Base-by-base conservation (phyloP, 2,113 vertebrate species). In the Machaerirhynchus nigripectus region DNA sequence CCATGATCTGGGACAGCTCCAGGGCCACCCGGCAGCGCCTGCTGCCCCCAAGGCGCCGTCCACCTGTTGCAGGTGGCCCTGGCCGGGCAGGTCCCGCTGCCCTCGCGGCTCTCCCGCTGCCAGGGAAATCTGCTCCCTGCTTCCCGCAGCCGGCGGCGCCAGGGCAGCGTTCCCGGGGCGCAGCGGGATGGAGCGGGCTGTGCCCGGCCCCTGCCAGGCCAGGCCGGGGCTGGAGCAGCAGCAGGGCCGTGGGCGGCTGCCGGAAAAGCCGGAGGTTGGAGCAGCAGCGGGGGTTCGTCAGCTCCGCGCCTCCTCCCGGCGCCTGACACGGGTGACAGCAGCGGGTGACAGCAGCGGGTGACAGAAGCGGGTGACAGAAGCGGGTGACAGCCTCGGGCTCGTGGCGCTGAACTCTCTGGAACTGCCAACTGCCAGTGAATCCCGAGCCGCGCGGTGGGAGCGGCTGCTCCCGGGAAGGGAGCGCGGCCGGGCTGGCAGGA, bases 1-100 rank as follows among this genome's bases (percentile, higher is more conserved):
- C 52, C 23, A 1, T 0, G 0, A 4, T 1, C 24, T 68, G 21
- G 60, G 9, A 0, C 42, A 0, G 22, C 56, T 71, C 42, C 0
- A 11, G 46, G 69, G 14, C 31, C n/a, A 9, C 69, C 10, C 44
- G 3, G 67, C 42, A 6, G 31, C 35, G 0, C 3, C 42, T 8
- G 87, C 77, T 65, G 69, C 37, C 82, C 5, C 15, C 83, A 1
- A 6, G 1, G 4, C 16, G 10, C 44, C 13, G 5, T 4, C 11
- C 67, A 94, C 96, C 67, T 93, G 93, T 94, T 96, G 90, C 82
- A 6, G 74, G 60, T 24, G 84, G 50, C 68, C 61, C 76, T 0
- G 39, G 46, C 31, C 21, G 46, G 76, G 89, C 37, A 1, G 49
- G n/a, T 20, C 50, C 70, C 50, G 46, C 67, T 17, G 67, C 1